A percentile compares a stretch with the other conserved stretches of the same genome.
Conservation (phyloP, 2,113 vertebrate species). For the Varanus salvator region DNA sequence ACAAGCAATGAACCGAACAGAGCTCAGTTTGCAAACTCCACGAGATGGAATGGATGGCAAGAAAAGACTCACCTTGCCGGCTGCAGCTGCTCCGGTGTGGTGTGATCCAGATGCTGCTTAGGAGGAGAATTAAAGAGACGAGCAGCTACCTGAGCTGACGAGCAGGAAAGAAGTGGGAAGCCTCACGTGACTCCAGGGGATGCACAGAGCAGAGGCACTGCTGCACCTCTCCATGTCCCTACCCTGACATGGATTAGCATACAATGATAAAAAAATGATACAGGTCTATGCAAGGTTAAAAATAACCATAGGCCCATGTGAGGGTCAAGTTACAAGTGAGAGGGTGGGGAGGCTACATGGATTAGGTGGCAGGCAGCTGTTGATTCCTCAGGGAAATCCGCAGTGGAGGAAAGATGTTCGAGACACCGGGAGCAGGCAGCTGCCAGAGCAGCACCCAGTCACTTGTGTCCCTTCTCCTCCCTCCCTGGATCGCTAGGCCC, state of each 20-base stretch:
- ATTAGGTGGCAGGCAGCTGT: constrained; percentile 11
- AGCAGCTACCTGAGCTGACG: background rate
- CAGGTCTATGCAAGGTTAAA: constrained; percentile 24
- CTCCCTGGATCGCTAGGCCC: background rate
- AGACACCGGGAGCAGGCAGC: background rate
- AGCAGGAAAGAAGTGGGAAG: background rate
- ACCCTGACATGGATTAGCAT: background rate
- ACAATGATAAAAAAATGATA: constrained; percentile 12
- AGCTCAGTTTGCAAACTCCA: background rate
- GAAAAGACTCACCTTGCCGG: constrained; percentile 13
- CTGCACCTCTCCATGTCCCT: background rate
- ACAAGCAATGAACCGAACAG: too few species aligned
- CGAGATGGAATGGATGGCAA: background rate
- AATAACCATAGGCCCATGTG: constrained; percentile 6
- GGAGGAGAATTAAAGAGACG: background rate
- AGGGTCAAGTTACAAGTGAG: constrained; percentile 25
- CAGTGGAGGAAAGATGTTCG: background rate
- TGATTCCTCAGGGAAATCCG: constrained; percentile 11
- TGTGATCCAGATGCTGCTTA: background rate
- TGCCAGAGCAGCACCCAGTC: background rate
- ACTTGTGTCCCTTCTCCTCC: background rate
- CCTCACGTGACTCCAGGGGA: background rate
- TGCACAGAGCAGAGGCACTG: background rate
- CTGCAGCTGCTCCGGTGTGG: background rate
- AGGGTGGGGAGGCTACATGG: background rate